Conservation (phyloP, 1,140 invertebrate genomes). For the Ooceraea biroi region DNA sequence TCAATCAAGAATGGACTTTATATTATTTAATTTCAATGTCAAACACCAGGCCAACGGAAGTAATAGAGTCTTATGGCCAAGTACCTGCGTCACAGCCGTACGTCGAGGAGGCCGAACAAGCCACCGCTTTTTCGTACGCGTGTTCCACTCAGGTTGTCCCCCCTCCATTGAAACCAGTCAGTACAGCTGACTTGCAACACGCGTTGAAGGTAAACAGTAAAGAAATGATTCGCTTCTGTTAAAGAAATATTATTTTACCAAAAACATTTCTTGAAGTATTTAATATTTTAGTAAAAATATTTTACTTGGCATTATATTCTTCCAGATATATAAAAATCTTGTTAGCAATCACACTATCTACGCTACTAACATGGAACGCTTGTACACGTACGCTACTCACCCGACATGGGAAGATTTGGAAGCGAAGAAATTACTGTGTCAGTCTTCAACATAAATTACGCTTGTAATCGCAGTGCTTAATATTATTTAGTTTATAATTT, state of each 20-base stretch:
- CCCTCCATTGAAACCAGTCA: conserved; percentile 79
- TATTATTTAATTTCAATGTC: background rate
- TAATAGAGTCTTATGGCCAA: conserved; percentile 82
- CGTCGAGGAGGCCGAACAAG: conserved; percentile 84
- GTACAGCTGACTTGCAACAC: conserved; percentile 80
- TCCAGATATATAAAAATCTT: conserved; percentile 83
- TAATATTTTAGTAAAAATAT: too few species aligned
- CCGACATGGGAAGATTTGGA: conserved; percentile 84
- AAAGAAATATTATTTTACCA: too few species aligned
- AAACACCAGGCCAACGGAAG: conserved; percentile 74
- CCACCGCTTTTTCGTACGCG: conserved; percentile 82
- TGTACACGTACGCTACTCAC: conserved; percentile 84
- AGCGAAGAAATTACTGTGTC: conserved; percentile 78
- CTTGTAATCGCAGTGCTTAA: too few species aligned
- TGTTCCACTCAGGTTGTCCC: conserved; percentile 81
- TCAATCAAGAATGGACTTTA: background rate
- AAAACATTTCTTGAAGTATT: too few species aligned
- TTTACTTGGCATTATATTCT: conserved; percentile 56
- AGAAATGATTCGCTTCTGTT: background rate
- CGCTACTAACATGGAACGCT: conserved; percentile 84
- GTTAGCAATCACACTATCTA: conserved; percentile 84
- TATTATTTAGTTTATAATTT: background rate
- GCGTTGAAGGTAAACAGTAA: conserved; percentile 79
- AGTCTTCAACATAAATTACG: conserved; percentile 56
- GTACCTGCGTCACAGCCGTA: conserved; percentile 79